Percentiles rank a stretch among this genome's conserved stretches.
Conservation (phyloP, 2,888 invertebrate genomes). For the Lasiommata megera region DNA sequence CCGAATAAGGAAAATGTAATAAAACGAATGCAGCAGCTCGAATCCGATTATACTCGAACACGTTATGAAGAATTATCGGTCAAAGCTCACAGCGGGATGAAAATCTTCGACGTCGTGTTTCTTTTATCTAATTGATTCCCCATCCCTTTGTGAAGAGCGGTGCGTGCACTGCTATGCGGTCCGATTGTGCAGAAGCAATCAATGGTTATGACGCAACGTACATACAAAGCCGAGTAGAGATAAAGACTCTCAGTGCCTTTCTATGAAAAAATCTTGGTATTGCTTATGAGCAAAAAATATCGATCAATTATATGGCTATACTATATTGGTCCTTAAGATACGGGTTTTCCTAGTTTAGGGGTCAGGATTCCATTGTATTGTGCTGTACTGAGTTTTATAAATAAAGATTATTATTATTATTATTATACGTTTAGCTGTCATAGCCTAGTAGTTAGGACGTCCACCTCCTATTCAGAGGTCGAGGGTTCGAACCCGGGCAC, state of each 20-base stretch:
- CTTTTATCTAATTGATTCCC: constrained; percentile 69
- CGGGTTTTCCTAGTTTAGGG: too few relatives aligned
- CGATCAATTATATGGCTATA: too few relatives aligned
- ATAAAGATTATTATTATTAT: too few relatives aligned
- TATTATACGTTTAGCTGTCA: too few relatives aligned
- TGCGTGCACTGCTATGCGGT: constrained; percentile 60
- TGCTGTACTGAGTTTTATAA: too few relatives aligned
- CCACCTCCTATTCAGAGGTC: too few relatives aligned
- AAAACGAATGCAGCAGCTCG: constrained; percentile 13
- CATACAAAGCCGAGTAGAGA: constrained; percentile 28
- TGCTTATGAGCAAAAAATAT: too few relatives aligned
- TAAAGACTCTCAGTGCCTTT: constrained; percentile 10
- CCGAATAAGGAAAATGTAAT: constrained; percentile 10
- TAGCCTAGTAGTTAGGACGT: too few relatives aligned
- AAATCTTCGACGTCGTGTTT: constrained; percentile 63
- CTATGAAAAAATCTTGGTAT: constrained; percentile 6
- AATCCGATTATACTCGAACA: constrained; percentile 15
- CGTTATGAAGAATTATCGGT: constrained; percentile 24
- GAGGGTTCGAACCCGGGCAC: too few relatives aligned
- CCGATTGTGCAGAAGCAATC: constrained; percentile 64
- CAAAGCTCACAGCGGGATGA: constrained; percentile 43
- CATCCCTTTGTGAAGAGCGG: constrained; percentile 59
- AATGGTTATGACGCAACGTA: constrained; percentile 58
- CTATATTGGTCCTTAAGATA: too few relatives aligned
- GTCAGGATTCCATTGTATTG: too few relatives aligned